phyloP scores from a whole-genome alignment of 2,113 vertebrate genomes.

The Phylloscopus trochiloides region DNA sequence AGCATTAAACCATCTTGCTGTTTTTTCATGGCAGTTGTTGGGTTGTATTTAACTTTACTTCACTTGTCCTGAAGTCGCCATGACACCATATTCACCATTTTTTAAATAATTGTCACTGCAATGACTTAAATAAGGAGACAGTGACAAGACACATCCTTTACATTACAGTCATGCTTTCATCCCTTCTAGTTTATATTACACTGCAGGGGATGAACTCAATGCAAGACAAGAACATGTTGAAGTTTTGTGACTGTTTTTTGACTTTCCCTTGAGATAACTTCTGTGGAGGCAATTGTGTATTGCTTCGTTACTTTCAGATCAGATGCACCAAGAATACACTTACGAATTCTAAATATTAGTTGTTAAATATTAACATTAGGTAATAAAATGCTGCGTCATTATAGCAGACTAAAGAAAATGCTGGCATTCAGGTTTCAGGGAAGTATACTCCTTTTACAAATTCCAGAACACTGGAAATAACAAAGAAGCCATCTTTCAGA shows the following conservation, averaged over 20 bases:
- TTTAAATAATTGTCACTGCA: neutral
- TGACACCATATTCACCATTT: neutral
- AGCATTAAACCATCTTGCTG: neutral
- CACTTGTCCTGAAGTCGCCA: neutral
- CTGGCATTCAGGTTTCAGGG: neutral
- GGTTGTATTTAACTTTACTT: neutral
- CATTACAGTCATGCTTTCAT: neutral
- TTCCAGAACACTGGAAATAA: neutral
- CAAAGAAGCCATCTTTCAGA: neutral
- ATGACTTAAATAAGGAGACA: neutral
- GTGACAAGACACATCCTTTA: neutral
- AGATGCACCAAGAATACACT: neutral
- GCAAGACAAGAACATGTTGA: neutral
- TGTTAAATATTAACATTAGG: neutral
- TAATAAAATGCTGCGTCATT: neutral
- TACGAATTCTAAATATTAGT: neutral
- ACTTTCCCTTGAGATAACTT: neutral
- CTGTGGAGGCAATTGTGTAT: neutral
- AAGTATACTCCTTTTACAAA: neutral
- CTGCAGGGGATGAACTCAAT: neutral
- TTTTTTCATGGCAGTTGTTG: neutral
- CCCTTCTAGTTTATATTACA: neutral
- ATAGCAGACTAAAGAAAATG: neutral
- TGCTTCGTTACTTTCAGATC: neutral
- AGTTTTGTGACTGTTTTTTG: neutral